These are phyloP conservation scores for Agonopterix arenella DNA, from an alignment of 2,888 invertebrate genomes.

Conservation along the genomic window DNA sequence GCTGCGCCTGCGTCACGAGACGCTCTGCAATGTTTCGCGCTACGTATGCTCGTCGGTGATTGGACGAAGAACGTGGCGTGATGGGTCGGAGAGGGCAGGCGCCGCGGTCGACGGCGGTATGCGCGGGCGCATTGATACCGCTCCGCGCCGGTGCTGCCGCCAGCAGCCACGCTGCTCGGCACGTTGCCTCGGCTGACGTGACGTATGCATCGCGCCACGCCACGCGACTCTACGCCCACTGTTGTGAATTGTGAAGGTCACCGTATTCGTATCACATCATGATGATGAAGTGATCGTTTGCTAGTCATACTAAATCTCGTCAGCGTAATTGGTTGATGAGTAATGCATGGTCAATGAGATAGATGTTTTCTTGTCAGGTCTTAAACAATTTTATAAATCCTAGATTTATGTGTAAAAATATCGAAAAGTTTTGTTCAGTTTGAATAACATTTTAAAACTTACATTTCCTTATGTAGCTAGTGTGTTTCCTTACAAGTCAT, in stretches of 20 bases:
- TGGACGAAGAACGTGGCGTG: constrained; percentile 62
- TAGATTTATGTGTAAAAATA: no score
- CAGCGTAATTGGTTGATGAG: background rate
- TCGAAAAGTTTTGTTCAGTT: no score
- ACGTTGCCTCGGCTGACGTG: constrained; percentile 22
- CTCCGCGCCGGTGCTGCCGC: constrained; percentile 50
- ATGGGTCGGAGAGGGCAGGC: constrained; percentile 33
- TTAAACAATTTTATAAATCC: no score
- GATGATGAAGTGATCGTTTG: constrained; percentile 3
- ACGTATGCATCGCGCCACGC: constrained; percentile 25
- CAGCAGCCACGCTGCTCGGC: constrained; percentile 29
- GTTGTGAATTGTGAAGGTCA: constrained; percentile 24
- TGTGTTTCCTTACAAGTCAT: background rate
- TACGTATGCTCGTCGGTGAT: constrained; percentile 39
- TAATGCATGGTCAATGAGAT: background rate
- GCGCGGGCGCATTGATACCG: constrained; percentile 16
- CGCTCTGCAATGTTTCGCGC: constrained; percentile 37
- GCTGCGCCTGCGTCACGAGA: constrained; percentile 28
- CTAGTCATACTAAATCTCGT: background rate
- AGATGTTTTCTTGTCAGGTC: no score
- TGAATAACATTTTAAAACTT: no score
- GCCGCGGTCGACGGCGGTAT: constrained; percentile 1
- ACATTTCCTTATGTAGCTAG: no score
- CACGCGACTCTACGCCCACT: constrained; percentile 21
- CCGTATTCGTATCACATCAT: constrained; percentile 16